Evolutionary conservation across 2,113 vertebrate species (phyloP), one percentile per base, ranked within the genome.

Genomic region (Morphnarchus princeps): DNA sequence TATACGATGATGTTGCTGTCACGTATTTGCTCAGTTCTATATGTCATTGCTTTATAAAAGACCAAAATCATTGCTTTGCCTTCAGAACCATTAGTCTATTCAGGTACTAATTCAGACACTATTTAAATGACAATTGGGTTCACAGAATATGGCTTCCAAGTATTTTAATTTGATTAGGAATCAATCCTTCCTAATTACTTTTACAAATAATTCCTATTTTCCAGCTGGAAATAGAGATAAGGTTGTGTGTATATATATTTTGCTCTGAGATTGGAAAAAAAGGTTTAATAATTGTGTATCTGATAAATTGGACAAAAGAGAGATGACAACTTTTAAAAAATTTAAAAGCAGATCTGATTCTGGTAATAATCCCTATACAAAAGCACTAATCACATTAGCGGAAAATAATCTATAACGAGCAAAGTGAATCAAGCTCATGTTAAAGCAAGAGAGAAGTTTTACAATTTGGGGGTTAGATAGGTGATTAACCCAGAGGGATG

Each of bases 221-320:
- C 94, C 95, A 97, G 66, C 95, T 97, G 96, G 95, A 93, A 95
- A 31, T 43, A 70, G 87, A 96, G 95, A 97, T 97, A 95, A 96
- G 95, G 84, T 61, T 96, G 36, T 76, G 19, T 36, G 34, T 89
- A 55, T 72, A 79, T 93, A 52, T 76, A 65, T 91, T 85, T 96
- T 95, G 25, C 49, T 79, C 62, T 3, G 24, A 69, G 69, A 87
- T 0, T 61, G 24, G 3, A 17, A 49, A 76, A 78, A 84, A 63
- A 49, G 34, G 7, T 81, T 91, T 65, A 58, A 77, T 90, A 89
- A 91, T 55, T 94, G 50, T 58, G 42, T 50, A 95, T 89, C 89
- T 94, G 91, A 96, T 96, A 94, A 84, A 95, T 7, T n/a, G 49
- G 73, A 97, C 90, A 94, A 95, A 93, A 92, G 67, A 93, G 24